Conservation (phyloP, 2,797 vertebrate genomes). For the Coluber constrictor region DNA sequence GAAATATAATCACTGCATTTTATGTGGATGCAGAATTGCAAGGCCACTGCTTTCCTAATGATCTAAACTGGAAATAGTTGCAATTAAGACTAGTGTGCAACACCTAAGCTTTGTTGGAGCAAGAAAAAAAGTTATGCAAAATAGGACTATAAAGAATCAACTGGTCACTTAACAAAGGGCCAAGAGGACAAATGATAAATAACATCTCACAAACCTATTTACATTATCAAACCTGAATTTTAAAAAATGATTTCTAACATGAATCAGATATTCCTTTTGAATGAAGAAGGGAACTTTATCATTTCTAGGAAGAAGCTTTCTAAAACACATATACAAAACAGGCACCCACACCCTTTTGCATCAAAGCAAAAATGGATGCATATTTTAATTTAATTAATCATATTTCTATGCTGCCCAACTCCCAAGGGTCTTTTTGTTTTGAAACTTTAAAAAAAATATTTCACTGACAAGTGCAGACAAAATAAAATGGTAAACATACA, state of each 20-base stretch:
- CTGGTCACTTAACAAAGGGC: background rate
- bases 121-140: background rate
- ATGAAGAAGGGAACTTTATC: conserved; percentile 4
- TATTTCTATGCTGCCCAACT: too few species aligned
- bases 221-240: background rate
- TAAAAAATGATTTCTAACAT: background rate
- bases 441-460: background rate
- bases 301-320: background rate
- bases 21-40: background rate
- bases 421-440: background rate
- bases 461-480: background rate
- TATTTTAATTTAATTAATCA: background rate
- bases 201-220: background rate
- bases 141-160: background rate
- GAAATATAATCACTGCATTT: background rate
- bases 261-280: background rate
- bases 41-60: background rate
- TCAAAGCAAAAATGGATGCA: background rate
- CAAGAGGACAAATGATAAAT: background rate
- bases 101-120: background rate
- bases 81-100: background rate
- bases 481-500: background rate
- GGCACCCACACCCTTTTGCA: background rate
- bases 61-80: background rate
- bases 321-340: background rate